A percentile compares a stretch with the other conserved stretches of the same genome.
phyloP scores from a whole-genome alignment of 2,113 vertebrate genomes.

The Spheniscus mendiculus region DNA sequence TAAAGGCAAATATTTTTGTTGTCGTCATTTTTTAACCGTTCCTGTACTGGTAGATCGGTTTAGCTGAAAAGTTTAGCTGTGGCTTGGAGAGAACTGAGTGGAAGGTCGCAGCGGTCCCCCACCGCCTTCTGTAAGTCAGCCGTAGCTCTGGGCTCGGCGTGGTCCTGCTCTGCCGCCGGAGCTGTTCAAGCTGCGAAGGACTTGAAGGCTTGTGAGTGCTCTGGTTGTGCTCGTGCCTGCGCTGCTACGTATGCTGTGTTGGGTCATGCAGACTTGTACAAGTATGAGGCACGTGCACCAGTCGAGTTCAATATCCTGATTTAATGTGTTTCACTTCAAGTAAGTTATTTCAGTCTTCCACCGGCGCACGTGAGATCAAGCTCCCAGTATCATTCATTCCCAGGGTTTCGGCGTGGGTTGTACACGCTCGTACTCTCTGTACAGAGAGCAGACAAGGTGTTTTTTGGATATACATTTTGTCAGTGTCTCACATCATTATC shows the following conservation, averaged over 20 bases:
- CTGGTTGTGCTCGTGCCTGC: neutral
- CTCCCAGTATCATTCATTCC: neutral
- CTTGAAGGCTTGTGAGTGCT: neutral
- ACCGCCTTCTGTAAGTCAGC: neutral
- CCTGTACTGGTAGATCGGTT: neutral
- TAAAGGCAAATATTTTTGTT: neutral
- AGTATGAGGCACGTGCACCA: neutral
- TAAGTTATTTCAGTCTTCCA: neutral
- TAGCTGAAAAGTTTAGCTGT: neutral
- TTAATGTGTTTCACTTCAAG: neutral
- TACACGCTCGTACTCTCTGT: neutral
- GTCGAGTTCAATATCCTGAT: neutral
- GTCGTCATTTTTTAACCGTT: neutral
- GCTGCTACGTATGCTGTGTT: accelerated
- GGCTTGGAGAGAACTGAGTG: neutral
- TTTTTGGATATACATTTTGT: neutral
- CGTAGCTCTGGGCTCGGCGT: accelerated
- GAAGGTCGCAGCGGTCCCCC: neutral
- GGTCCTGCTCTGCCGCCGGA: neutral
- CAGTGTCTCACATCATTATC: neutral
- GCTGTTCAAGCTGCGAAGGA: neutral
- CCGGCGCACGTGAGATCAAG: neutral
- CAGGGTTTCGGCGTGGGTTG: neutral
- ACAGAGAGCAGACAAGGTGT: neutral
- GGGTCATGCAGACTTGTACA: neutral